These are phyloP conservation scores for Pholis gunnellus DNA, from an alignment of 2,113 vertebrate species.

Conservation along the genomic window DNA sequence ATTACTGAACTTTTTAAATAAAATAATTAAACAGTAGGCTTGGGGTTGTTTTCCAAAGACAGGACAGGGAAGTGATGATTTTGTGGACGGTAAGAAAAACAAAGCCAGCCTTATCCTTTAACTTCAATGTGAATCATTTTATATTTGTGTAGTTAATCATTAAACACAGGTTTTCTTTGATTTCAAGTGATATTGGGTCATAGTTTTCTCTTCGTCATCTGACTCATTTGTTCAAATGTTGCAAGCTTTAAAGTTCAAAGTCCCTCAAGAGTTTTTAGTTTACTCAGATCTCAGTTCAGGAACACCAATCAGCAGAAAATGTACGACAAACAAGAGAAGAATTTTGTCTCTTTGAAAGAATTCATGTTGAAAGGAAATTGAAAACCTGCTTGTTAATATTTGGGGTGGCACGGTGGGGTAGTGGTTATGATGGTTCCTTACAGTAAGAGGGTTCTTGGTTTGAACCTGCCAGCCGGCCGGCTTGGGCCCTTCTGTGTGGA, in stretches of 20 bases:
- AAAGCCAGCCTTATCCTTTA: neutral
- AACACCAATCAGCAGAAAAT: slow-evolving; percentile 3
- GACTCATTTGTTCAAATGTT: neutral
- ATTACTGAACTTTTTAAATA: neutral
- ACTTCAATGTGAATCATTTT: neutral
- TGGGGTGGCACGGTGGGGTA: neutral
- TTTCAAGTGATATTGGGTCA: neutral
- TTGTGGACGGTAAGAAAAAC: neutral
- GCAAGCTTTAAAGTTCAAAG: neutral
- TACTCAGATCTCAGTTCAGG: neutral
- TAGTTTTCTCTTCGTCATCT: neutral
- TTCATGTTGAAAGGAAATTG: neutral
- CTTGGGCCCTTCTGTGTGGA: neutral
- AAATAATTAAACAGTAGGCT: neutral
- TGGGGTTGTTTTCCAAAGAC: neutral
- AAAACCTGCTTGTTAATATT: neutral
- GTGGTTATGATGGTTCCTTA: neutral
- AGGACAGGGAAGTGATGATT: neutral
- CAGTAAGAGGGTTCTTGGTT: neutral
- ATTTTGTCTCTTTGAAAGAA: neutral
- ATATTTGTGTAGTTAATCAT: neutral
- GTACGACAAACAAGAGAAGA: neutral
- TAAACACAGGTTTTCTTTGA: neutral
- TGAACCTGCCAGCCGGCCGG: neutral
- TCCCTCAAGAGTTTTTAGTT: neutral